These are phyloP conservation scores for Hypsibius dujardini DNA, from an alignment of 1,140 invertebrate species.

Conservation along the genomic window DNA sequence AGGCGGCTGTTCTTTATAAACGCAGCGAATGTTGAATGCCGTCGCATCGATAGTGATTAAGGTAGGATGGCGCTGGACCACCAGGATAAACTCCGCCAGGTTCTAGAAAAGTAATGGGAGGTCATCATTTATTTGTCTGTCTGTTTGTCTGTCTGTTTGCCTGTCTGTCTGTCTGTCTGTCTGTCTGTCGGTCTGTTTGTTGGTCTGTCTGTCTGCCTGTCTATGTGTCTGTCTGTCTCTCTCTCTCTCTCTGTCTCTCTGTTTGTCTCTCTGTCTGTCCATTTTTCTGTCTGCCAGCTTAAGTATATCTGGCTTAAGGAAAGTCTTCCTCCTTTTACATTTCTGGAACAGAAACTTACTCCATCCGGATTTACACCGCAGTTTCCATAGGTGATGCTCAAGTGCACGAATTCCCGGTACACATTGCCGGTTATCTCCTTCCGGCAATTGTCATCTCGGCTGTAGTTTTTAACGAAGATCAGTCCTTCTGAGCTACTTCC, in stretches of 20 bases:
- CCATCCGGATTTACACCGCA: constrained; percentile 77
- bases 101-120: constrained; percentile 42
- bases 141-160: too few relatives aligned
- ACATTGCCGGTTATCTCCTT: constrained; percentile 52
- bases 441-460: constrained; percentile 72
- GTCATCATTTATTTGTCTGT: too few relatives aligned
- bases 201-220: too few relatives aligned
- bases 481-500: constrained; percentile 65
- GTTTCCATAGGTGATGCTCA: constrained; percentile 74
- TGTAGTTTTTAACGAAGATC: constrained; percentile 79
- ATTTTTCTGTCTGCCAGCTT: too few relatives aligned
- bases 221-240: too few relatives aligned
- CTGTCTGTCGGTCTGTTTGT: too few relatives aligned
- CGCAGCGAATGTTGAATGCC: constrained; percentile 81
- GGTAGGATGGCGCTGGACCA: constrained; percentile 86
- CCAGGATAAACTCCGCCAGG: constrained; percentile 70
- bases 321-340: constrained; percentile 18
- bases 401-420: constrained; percentile 51
- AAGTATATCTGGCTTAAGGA: too few relatives aligned
- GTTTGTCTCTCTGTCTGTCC: too few relatives aligned
- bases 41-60: constrained; percentile 80
- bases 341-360: constrained; percentile 39
- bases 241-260: too few relatives aligned
- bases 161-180: too few relatives aligned
- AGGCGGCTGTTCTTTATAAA: constrained; percentile 79